Evolutionary conservation across 2,888 invertebrate species (phyloP).

Genomic region (Stegana nigrithorax): DNA sequence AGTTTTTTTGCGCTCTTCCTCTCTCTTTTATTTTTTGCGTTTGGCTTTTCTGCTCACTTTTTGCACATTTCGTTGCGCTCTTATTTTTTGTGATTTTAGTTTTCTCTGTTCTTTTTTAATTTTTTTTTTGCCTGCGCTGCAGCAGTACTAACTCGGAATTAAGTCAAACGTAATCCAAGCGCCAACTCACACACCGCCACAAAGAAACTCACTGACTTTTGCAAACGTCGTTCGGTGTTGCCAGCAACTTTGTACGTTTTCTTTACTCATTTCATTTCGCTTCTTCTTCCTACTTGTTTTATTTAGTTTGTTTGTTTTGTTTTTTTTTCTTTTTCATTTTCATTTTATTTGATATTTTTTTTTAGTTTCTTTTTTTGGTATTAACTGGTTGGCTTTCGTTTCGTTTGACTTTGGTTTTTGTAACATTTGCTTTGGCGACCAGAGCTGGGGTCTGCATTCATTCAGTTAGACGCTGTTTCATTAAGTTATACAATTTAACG

Average conservation of each 20-base stretch:
- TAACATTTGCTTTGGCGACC: conserved; percentile 7
- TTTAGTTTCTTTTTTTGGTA: too few species aligned
- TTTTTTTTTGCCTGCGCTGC: neutral
- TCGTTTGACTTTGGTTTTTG: conserved; percentile 47
- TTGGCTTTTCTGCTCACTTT: neutral
- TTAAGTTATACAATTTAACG: conserved; percentile 64
- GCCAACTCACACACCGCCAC: conserved; percentile 45
- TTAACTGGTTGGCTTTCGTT: conserved; percentile 36
- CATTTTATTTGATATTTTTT: neutral
- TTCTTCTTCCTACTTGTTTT: conserved; percentile 38
- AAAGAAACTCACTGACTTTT: conserved; percentile 52
- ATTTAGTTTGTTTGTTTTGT: conserved; percentile 17
- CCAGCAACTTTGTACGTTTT: conserved; percentile 50
- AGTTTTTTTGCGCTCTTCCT: conserved; percentile 33
- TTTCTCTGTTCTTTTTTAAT: neutral
- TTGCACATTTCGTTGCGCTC: too few species aligned
- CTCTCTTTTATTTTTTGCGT: neutral
- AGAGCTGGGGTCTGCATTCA: neutral
- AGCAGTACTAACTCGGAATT: conserved; percentile 43
- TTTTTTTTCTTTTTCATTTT: neutral
- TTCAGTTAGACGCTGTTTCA: conserved; percentile 52
- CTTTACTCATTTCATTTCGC: neutral
- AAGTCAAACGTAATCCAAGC: conserved; percentile 64
- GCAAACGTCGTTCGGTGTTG: conserved; percentile 28
- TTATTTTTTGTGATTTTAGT: conserved; percentile 6